Conservation (phyloP, 92 coral and sea anemone genomes). For the Actinernus sp. region DNA sequence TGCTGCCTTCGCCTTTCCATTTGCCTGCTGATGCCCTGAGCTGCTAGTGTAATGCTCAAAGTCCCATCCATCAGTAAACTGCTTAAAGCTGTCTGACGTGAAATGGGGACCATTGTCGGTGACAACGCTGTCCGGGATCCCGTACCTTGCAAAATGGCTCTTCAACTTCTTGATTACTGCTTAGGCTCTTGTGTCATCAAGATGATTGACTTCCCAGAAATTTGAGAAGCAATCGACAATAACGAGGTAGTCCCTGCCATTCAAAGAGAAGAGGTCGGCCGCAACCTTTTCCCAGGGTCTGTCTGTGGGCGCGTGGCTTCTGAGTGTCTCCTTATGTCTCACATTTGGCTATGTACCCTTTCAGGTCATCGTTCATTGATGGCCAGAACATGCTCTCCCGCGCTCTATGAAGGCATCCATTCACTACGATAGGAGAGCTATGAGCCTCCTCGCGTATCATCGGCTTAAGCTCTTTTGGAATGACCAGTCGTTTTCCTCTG, state of each 20-base stretch:
- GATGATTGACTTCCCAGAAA: conserved; percentile 16
- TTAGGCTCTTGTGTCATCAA: conserved; percentile 10
- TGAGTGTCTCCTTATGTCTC: conserved; percentile 43
- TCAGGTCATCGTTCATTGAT: conserved; percentile 9
- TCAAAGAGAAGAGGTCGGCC: conserved; percentile 23
- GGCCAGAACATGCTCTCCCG: too few relatives aligned
- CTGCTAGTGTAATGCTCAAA: conserved; percentile 6
- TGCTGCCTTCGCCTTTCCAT: too few relatives aligned
- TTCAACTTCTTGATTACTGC: conserved; percentile 14
- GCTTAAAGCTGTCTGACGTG: too few relatives aligned
- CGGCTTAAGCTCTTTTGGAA: conserved; percentile 27
- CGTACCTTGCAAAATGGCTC: conserved; percentile 27
- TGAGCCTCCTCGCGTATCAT: conserved; percentile 21
- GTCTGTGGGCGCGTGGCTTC: conserved; percentile 37
- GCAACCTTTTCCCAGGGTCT: conserved; percentile 33
- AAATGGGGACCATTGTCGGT: too few relatives aligned
- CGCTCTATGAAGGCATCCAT: too few relatives aligned
- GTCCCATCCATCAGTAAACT: conserved; percentile 11
- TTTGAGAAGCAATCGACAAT: conserved; percentile 10
- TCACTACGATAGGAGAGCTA: conserved; percentile 27
- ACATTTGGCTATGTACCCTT: too few relatives aligned
- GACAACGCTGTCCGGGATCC: too few relatives aligned
- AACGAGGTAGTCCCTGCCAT: conserved; percentile 37
- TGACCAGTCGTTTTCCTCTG: conserved; percentile 34
- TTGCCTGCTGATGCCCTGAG: too few relatives aligned